phyloP scores from a whole-genome alignment of 2,888 invertebrate genomes.

The Thalpophila matura region DNA sequence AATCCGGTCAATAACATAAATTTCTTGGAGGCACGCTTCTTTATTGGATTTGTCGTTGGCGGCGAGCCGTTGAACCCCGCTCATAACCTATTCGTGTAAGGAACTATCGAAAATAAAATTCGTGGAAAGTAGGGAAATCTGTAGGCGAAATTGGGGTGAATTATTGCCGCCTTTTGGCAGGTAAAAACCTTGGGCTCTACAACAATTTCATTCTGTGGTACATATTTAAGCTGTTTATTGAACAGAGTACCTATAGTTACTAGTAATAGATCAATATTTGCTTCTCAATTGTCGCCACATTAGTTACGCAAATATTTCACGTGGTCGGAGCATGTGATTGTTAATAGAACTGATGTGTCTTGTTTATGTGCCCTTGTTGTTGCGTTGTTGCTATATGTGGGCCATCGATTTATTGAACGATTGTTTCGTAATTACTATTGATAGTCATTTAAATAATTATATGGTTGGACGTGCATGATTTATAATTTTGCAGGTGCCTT shows the following conservation, averaged over 20 bases:
- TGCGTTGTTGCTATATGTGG: conserved; percentile 23
- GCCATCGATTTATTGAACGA: conserved; percentile 46
- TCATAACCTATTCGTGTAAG: conserved; percentile 77
- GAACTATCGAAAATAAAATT: conserved; percentile 80
- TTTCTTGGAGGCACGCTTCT: conserved; percentile 85
- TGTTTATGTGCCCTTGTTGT: conserved; percentile 34
- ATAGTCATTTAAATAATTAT: conserved; percentile 35
- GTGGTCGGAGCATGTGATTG: conserved; percentile 37
- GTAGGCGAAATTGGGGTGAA: conserved; percentile 63
- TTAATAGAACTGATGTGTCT: conserved; percentile 35
- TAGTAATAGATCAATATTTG: conserved; percentile 36
- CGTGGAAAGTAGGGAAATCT: conserved; percentile 74
- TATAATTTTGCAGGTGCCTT: conserved; percentile 4
- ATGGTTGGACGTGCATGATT: conserved; percentile 3
- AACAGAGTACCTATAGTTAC: conserved; percentile 5
- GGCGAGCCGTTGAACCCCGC: conserved; percentile 80
- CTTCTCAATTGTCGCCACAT: conserved; percentile 42
- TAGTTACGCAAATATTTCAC: conserved; percentile 47
- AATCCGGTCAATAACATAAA: conserved; percentile 89
- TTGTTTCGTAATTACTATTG: conserved; percentile 44
- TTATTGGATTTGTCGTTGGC: conserved; percentile 87
- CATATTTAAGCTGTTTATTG: background rate
- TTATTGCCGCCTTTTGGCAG: conserved; percentile 43
- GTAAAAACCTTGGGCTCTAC: conserved; percentile 26
- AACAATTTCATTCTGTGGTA: conserved; percentile 12